Base-by-base conservation (phyloP, 53 echinoderm and acorn worm species). In the Arbacia lixula region DNA sequence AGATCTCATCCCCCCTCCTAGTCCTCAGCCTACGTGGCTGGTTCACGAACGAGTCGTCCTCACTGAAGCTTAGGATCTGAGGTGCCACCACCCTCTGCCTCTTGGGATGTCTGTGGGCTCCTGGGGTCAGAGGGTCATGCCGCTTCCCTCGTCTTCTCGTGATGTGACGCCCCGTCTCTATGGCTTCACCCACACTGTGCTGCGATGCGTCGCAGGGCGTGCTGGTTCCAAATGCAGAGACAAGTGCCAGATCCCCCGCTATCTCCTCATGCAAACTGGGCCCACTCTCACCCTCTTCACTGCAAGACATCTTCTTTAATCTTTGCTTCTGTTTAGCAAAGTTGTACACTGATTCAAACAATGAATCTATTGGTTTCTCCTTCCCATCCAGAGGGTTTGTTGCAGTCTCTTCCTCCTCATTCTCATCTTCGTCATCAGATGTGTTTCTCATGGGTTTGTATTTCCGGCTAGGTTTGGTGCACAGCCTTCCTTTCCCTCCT, bases 391-490 rank as follows among this genome's bases (percentile, higher is more conserved):
- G n/a, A n/a, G n/a, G n/a, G n/a, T 30, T 64, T 30, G 28, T 29
- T 64, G 57, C 21, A 5, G 57, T 56, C 21, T 5, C 46, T 28
- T 6, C 34, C 51, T 25, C 30, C n/a, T 24, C 6, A 28, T 22
- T 58, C 37, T 38, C 11, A 39, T 58, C 25, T 2, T 29, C 74
- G 33, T 74, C 74, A 50, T 34, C 34, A 17, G 22, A 57, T n/a
- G n/a, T n/a, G n/a, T n/a, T n/a, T n/a, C n/a, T n/a, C n/a, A n/a
- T n/a, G n/a, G n/a, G n/a, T n/a, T n/a, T n/a, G n/a, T 64, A 84
- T 63, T 66, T 51, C 24, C 89, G 65, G 33, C 89, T 89, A 22
- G 76, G 68, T 60, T 72, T 88, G 12, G 53, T 53, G 34, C 46
- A 75, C 10, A 27, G 76, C 66, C 76, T 62, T 50, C 36, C 36